phyloP scores from a whole-genome alignment of 2,113 vertebrate genomes.

The Megatriorchis doriae region DNA sequence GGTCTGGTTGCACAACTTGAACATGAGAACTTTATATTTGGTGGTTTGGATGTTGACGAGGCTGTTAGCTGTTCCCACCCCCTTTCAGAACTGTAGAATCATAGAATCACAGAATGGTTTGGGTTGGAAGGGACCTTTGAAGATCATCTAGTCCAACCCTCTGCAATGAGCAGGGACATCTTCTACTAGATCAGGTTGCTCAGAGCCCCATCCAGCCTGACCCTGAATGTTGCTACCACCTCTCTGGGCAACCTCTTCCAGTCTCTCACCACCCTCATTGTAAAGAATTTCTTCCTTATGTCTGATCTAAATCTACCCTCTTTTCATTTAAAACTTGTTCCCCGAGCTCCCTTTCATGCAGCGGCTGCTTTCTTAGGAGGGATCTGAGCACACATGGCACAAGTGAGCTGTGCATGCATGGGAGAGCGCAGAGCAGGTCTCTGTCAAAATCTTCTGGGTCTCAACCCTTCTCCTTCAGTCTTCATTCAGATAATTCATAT shows the following conservation, averaged over 20 bases:
- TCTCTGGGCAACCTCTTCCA: no score
- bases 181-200: background rate
- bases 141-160: background rate
- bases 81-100: background rate
- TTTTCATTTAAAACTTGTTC: background rate
- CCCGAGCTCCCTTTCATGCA: background rate
- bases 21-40: background rate
- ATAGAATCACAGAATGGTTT: background rate
- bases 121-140: background rate
- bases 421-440: background rate
- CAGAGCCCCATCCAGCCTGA: background rate
- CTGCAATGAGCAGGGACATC: background rate
- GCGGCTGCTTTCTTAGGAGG: background rate
- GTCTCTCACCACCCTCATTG: no score
- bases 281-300: no score
- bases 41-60: background rate
- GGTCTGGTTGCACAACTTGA: background rate
- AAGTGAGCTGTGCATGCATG: rapidly evolving
- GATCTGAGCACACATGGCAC: background rate
- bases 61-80: background rate
- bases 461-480: background rate
- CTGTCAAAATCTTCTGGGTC: background rate
- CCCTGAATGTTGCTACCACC: no score
- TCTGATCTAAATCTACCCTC: background rate
- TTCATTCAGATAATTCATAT: background rate